Evolutionary conservation across 2,113 vertebrate genomes (phyloP).

Genomic region (Bubalus kerabau): DNA sequence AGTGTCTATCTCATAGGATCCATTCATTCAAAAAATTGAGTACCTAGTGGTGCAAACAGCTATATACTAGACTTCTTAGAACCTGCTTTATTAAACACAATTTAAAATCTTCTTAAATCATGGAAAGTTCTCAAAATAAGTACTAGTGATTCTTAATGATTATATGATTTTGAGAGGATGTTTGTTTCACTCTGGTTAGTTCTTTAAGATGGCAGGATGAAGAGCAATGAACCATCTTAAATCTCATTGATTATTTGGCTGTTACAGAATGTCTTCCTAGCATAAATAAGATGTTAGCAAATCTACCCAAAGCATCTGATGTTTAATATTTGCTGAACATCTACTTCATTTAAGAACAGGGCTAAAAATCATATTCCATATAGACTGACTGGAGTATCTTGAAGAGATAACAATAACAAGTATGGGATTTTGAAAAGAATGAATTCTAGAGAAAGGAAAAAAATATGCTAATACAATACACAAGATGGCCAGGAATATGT

Average conservation of each 20-base stretch:
- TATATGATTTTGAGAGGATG: background rate
- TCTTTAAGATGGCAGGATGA: slow-evolving; percentile 9
- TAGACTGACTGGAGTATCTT: background rate
- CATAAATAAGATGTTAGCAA: slow-evolving; percentile 19
- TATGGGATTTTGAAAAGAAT: background rate
- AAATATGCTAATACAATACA: background rate
- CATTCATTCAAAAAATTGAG: background rate
- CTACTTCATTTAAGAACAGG: background rate
- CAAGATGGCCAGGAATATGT: background rate
- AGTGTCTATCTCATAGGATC: background rate
- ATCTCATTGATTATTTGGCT: background rate
- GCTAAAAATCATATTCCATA: background rate
- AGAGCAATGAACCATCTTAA: slow-evolving; percentile 11
- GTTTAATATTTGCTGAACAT: background rate
- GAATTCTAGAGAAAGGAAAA: background rate
- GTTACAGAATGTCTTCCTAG: background rate
- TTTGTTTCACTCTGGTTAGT: slow-evolving; percentile 7
- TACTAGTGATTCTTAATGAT: background rate
- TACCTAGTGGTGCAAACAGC: background rate
- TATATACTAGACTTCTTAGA: background rate
- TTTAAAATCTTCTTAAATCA: slow-evolving; percentile 15
- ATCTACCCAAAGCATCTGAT: background rate
- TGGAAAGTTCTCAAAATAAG: slow-evolving; percentile 2
- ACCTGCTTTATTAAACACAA: slow-evolving; percentile 25
- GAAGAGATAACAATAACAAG: background rate